phyloP scores from a whole-genome alignment of 2,113 vertebrate genomes.

The Ochotona curzoniae region DNA sequence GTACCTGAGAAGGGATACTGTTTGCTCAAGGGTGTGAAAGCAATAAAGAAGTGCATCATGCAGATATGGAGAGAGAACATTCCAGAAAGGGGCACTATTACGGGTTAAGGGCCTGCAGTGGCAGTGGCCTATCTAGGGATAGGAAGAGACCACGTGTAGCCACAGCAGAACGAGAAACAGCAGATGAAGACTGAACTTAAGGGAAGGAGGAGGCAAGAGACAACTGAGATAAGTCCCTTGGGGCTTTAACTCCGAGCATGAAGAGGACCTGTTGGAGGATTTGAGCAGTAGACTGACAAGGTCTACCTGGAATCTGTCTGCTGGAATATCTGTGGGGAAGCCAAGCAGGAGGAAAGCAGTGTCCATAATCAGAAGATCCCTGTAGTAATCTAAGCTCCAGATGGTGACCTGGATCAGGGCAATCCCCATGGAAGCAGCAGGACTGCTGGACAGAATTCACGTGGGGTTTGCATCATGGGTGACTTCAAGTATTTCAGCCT shows the following conservation, averaged over 20 bases:
- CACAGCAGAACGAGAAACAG: background rate
- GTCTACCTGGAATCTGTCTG: background rate
- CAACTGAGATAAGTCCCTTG: background rate
- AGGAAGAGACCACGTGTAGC: background rate
- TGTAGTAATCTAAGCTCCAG: background rate
- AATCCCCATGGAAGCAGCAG: background rate
- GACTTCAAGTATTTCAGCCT: conserved; percentile 11
- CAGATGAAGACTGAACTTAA: background rate
- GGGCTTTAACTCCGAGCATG: background rate
- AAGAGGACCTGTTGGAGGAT: background rate
- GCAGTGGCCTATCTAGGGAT: background rate
- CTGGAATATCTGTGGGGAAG: background rate
- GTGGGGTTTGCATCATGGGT: background rate
- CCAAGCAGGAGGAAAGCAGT: background rate
- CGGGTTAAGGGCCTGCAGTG: background rate
- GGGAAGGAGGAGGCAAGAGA: background rate
- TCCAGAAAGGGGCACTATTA: background rate
- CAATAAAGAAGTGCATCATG: background rate
- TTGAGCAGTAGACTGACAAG: background rate
- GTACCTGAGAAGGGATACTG: background rate
- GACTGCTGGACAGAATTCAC: background rate
- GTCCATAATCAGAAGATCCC: background rate
- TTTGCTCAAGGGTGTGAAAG: background rate
- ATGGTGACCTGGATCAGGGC: background rate
- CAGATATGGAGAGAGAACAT: background rate